Conservation (phyloP, 2,888 invertebrate genomes). For the Torymus auratus region DNA sequence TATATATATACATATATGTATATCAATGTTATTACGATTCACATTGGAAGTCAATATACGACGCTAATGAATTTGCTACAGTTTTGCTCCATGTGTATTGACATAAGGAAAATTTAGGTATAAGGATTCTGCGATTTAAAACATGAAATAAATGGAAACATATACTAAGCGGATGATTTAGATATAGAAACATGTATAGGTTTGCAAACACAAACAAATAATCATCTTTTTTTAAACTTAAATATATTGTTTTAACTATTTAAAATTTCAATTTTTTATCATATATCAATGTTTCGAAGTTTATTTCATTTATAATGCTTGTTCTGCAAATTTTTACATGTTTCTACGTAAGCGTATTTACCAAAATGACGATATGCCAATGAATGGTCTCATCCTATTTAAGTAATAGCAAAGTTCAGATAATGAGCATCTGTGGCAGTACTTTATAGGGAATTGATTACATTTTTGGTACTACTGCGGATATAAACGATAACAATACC, state of each 20-base stretch:
- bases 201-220: slow-evolving; percentile 32
- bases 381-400: slow-evolving; percentile 48
- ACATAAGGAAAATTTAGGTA: slow-evolving; percentile 31
- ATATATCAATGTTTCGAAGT: background rate
- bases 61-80: slow-evolving; percentile 27
- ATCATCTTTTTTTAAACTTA: no score
- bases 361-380: slow-evolving; percentile 39
- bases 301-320: slow-evolving; percentile 8
- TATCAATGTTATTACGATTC: slow-evolving; percentile 4
- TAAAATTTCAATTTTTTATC: no score
- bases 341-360: slow-evolving; percentile 44
- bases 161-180: slow-evolving; percentile 47
- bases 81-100: slow-evolving; percentile 34
- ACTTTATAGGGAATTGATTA: slow-evolving; percentile 63
- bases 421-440: slow-evolving; percentile 65
- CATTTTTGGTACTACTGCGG: slow-evolving; percentile 56
- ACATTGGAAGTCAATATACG: slow-evolving; percentile 15
- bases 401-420: slow-evolving; percentile 67
- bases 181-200: slow-evolving; percentile 46
- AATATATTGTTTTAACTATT: no score
- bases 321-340: slow-evolving; percentile 46
- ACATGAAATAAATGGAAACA: slow-evolving; percentile 72
- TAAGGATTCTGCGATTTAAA: slow-evolving; percentile 53
- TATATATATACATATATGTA: background rate
- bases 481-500: slow-evolving; percentile 41